Percentiles rank a stretch among this genome's conserved stretches.
Conservation (phyloP, 2,797 vertebrate species). For the Eulemur albifrons region DNA sequence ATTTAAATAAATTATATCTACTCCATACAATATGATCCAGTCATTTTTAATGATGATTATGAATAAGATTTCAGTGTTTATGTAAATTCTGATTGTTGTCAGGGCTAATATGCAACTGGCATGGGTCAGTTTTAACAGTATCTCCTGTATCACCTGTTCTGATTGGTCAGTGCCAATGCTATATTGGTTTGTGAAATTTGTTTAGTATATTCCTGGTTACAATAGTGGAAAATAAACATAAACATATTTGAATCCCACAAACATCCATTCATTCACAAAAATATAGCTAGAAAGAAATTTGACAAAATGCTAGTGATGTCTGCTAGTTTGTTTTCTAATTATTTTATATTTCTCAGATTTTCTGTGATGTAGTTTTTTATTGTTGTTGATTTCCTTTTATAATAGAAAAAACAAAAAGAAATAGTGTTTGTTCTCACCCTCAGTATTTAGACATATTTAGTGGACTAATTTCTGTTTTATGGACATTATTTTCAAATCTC, state of each 20-base stretch:
- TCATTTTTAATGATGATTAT: neutral
- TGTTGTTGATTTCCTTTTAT: neutral
- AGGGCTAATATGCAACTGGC: too few relatives aligned
- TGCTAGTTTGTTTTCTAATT: neutral
- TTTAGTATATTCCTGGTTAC: neutral
- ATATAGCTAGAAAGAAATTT: neutral
- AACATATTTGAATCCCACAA: neutral
- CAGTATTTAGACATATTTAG: neutral
- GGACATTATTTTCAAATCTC: neutral
- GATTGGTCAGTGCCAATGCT: neutral
- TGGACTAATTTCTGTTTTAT: neutral
- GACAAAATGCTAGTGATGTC: neutral
- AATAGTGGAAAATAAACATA: neutral
- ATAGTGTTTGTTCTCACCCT: neutral
- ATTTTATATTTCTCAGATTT: neutral
- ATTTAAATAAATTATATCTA: neutral
- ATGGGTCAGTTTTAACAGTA: rapidly evolving
- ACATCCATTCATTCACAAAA: neutral
- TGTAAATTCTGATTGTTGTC: neutral
- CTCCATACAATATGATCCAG: rapidly evolving
- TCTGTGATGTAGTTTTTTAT: neutral
- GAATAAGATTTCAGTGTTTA: neutral
- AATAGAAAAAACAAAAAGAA: neutral
- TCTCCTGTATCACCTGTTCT: neutral
- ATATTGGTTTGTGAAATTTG: neutral